phyloP scores from a whole-genome alignment of 2,888 invertebrate genomes.

The Hemistola chrysoprasaria region DNA sequence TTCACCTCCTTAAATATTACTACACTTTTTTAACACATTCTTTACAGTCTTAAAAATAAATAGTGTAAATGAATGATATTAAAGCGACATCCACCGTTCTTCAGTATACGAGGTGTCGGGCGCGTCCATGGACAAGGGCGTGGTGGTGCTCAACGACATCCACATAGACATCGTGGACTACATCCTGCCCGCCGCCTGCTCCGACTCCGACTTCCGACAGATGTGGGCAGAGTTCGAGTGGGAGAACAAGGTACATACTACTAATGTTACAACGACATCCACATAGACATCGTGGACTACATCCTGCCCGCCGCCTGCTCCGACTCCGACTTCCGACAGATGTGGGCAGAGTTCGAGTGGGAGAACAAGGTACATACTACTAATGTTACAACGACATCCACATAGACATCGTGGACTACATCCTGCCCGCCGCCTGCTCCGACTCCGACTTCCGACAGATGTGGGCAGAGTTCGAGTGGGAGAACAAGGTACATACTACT shows the following conservation, averaged over 20 bases:
- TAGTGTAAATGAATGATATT: background rate
- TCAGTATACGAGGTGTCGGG: conserved; percentile 97
- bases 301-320: no score
- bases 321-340: no score
- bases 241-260: conserved; percentile 95
- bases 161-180: conserved; percentile 99
- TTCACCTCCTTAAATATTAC: no score
- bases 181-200: conserved; percentile 96
- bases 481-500: no score
- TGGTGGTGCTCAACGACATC: conserved; percentile 99
- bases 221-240: conserved; percentile 99
- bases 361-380: background rate
- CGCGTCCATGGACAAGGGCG: conserved; percentile 95
- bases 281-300: no score
- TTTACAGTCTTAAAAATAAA: background rate
- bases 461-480: no score
- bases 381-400: no score
- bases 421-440: no score
- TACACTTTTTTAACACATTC: no score
- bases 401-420: no score
- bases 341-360: background rate
- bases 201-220: conserved; percentile 97
- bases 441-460: no score
- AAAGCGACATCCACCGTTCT: background rate
- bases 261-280: background rate